Percentiles rank a stretch among this genome's conserved stretches.
phyloP scores from a whole-genome alignment of 1,140 invertebrate species.

The Camponotus pennsylvanicus region DNA sequence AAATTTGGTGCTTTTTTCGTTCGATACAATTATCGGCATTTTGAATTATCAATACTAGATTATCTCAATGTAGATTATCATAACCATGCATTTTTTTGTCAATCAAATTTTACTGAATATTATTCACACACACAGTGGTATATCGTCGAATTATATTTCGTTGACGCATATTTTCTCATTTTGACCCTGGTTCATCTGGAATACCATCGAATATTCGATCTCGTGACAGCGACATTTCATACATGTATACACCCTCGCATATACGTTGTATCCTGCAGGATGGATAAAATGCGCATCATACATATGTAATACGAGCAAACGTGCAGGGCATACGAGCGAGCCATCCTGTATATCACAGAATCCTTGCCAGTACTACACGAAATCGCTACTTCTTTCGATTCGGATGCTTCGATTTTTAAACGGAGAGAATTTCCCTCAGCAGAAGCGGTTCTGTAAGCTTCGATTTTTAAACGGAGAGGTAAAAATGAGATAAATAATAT shows the following conservation, averaged over 20 bases:
- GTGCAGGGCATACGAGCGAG: slow-evolving; percentile 41
- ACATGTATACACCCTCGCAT: slow-evolving; percentile 26
- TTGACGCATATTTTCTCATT: slow-evolving; percentile 52
- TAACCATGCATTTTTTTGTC: neutral
- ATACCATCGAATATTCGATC: slow-evolving; percentile 53
- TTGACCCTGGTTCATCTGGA: slow-evolving; percentile 21
- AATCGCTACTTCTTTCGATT: slow-evolving; percentile 56
- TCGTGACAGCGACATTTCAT: slow-evolving; percentile 44
- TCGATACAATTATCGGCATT: neutral
- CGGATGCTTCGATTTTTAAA: slow-evolving; percentile 51
- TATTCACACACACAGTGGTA: slow-evolving; percentile 8
- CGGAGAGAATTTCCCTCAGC: slow-evolving; percentile 11
- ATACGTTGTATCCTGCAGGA: slow-evolving; percentile 20
- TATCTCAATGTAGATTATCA: no score
- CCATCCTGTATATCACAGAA: slow-evolving; percentile 50
- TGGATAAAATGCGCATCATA: slow-evolving; percentile 57
- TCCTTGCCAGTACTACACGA: slow-evolving; percentile 43
- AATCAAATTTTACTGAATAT: slow-evolving; percentile 11
- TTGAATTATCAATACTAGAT: neutral
- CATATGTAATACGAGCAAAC: slow-evolving; percentile 59
- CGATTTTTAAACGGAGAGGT: slow-evolving; percentile 7
- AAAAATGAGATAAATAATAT: slow-evolving; percentile 45
- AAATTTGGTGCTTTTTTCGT: neutral
- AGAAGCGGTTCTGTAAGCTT: neutral
- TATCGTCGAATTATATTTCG: slow-evolving; percentile 46